phyloP scores from a whole-genome alignment of 2,113 vertebrate genomes.

The Dasyurus viverrinus region DNA sequence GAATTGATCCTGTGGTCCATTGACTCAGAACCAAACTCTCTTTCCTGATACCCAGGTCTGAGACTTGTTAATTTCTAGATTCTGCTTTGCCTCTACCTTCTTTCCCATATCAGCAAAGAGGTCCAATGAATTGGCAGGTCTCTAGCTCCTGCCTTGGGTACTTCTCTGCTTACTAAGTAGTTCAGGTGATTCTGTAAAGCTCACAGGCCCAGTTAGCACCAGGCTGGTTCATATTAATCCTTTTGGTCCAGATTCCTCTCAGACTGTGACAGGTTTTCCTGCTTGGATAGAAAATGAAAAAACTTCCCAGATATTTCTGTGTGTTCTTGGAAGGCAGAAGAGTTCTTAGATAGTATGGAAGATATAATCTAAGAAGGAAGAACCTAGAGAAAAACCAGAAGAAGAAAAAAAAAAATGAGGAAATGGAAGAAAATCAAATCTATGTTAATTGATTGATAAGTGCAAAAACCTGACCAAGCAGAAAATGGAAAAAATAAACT shows the following conservation, averaged over 20 bases:
- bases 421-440: not conserved
- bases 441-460: not conserved
- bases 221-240: not conserved
- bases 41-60: not conserved
- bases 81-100: not conserved
- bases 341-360: not conserved
- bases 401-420: too few species aligned
- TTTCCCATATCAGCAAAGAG: not conserved
- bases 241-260: not conserved
- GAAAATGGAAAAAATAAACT: not conserved
- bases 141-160: not conserved
- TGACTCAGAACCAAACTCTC: not conserved
- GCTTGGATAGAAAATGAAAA: not conserved
- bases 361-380: not conserved
- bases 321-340: not conserved
- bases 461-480: not conserved
- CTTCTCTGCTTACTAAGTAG: not conserved
- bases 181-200: not conserved
- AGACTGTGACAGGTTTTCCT: not conserved
- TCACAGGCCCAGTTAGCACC: not conserved
- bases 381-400: not conserved
- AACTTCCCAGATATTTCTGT: not conserved
- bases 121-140: not conserved
- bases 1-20: not conserved
- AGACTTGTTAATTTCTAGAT: not conserved